Base-by-base conservation (phyloP, 2,797 vertebrate species). In the Esox masquinongy region DNA sequence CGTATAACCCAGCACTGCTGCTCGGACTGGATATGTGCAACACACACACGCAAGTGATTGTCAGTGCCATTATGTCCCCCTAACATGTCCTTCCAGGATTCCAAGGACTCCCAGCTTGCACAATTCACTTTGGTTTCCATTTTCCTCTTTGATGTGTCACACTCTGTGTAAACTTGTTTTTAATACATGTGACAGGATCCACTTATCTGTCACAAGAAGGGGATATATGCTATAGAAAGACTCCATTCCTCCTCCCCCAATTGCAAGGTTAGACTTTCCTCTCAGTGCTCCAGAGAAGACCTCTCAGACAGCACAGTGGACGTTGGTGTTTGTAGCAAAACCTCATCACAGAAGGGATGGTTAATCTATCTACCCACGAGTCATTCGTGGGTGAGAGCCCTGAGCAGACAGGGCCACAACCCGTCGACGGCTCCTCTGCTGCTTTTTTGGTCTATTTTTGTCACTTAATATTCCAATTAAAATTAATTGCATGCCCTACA, bases 141-240 rank as follows among this genome's bases (percentile, higher is more conserved):
- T 87, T 85, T 74, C 74, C 71, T 24, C 84, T 88, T 87, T 87
- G 82, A 90, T 86, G 86, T 90, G 87, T 88, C 86, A 88, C 87
- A 87, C 81, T 82, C 80, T 66, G 79, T 73, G 81, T 85, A 84
- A 87, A 88, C 88, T 91, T 89, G 84, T 86, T 91, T 90, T 91
- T 92, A 92, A 91, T 89, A 86, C 83, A 83, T 89, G 82, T 92
- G 91, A 92, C 86, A 88, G 86, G 86, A 90, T 87, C 85, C 84
- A 90, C 86, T 93, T 91, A 86, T 88, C 80, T 56, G 75, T 43
- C 36, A 22, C 78, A 82, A 72, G 74, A 74, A 74, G 64, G 50
- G 74, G 80, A 68, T 24, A 49, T 73, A 50, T 47, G 79, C 56
- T 68, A 76, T 66, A 74, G 73, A 75, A 24, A 79, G 43, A 36